Evolutionary conservation across 2,797 vertebrate species (phyloP), one percentile per base, ranked within the genome.

Genomic region (Eutrigla gurnardus): DNA sequence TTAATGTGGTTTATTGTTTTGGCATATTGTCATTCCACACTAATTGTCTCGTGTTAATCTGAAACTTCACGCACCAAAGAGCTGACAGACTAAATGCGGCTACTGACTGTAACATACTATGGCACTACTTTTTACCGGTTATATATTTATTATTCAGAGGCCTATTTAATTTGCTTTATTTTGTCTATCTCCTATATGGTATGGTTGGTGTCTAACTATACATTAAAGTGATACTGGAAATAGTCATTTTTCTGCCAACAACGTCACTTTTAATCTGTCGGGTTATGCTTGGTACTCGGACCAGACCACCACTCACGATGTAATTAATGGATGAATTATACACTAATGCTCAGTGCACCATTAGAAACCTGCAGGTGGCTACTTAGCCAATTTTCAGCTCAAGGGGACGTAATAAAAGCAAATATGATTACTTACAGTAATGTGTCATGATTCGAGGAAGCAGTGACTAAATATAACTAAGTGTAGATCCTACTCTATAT

Each of bases 321-420:
- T 40, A 32, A 53, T 18, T 59, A 46, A 65, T 39, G 69, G 45
- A 73, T 83, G 39, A 76, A 79, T 75, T 76, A 66, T 42, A 58
- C 40, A 39, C 45, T 55, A 70, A 70, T 68, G 58, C 72, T 63
- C 63, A 59, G 15, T 18, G 45, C 57, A 50, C 25, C 17, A 65
- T 72, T 75, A 67, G 8, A 73, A 63, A 36, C 32, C 59, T 59
- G 64, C 64, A 75, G 46, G 60, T 68, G 42, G 39, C 49, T 78
- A 55, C 76, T 74, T 72, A 81, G 54, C 17, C 50, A 71, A 65
- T 73, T 53, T 40, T 60, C 18, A 52, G 58, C 39, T 71, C 70
- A 62, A 49, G 71, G 49, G 49, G 49, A 47, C 6, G 40, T 42
- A 35, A 62, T 69, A 61, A 80, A 70, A 71, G 55, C 25, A 76